phyloP scores from a whole-genome alignment of 1,140 invertebrate genomes.

The Bicyclus anynana region DNA sequence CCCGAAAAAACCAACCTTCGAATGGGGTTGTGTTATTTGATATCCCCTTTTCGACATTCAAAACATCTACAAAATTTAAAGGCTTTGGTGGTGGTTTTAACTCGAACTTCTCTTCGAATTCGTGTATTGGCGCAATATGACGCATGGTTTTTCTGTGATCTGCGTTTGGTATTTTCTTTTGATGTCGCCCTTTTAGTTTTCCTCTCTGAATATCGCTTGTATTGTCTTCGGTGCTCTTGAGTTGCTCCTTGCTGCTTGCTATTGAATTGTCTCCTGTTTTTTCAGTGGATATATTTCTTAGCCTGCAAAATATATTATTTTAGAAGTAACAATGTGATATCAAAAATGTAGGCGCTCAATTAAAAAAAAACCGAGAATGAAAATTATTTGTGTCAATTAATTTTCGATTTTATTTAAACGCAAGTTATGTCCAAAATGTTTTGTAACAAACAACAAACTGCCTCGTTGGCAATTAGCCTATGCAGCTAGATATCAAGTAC shows the following conservation, averaged over 20 bases:
- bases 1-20: conserved; percentile 62
- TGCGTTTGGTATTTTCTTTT: conserved; percentile 47
- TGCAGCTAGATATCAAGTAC: too few species aligned
- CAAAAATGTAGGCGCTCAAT: not conserved
- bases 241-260: too few species aligned
- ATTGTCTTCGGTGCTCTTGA: conserved; percentile 37
- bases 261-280: conserved; percentile 30
- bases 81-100: conserved; percentile 64
- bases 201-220: conserved; percentile 27
- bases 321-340: not conserved
- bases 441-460: too few species aligned
- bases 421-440: too few species aligned
- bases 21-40: conserved; percentile 39
- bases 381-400: too few species aligned
- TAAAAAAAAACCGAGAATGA: too few species aligned
- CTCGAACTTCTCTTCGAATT: conserved; percentile 78
- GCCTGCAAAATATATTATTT: conserved; percentile 35
- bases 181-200: conserved; percentile 65
- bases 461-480: too few species aligned
- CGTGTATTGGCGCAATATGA: conserved; percentile 75
- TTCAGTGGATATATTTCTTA: conserved; percentile 58
- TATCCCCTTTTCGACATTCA: not conserved
- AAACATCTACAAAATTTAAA: too few species aligned
- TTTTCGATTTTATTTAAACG: too few species aligned
- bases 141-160: conserved; percentile 39